These are phyloP conservation scores for Helobdella robusta DNA, from an alignment of 2,888 invertebrate genomes.

Conservation along the genomic window DNA sequence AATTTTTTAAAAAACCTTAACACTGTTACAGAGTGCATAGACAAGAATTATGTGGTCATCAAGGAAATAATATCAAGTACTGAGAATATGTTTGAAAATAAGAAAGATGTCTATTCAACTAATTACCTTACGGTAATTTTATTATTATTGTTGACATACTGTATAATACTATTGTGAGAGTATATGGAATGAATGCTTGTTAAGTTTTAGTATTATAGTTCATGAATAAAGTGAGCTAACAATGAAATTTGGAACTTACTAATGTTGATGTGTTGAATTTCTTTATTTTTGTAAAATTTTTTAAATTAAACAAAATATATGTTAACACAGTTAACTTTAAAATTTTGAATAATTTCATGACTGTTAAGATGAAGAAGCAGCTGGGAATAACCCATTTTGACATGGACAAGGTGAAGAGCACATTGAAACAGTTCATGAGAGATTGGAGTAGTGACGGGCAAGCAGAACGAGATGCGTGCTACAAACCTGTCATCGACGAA, in stretches of 20 bases:
- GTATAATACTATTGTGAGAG: background rate
- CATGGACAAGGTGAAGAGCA: constrained; percentile 77
- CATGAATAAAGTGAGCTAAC: background rate
- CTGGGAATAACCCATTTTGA: constrained; percentile 32
- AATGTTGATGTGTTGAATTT: no score
- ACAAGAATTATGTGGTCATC: constrained; percentile 59
- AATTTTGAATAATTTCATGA: no score
- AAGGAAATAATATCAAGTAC: constrained; percentile 68
- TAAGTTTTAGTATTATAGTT: background rate
- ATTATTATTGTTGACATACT: background rate
- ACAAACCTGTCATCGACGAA: constrained; percentile 77
- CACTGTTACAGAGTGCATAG: constrained; percentile 66
- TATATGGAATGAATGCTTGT: background rate
- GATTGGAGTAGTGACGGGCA: constrained; percentile 86
- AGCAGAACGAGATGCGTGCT: constrained; percentile 73
- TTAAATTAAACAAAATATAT: no score
- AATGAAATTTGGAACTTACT: no score
- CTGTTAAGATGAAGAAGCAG: background rate
- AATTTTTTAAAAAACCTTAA: constrained; percentile 68
- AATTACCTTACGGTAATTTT: constrained; percentile 29
- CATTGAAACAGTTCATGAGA: constrained; percentile 86
- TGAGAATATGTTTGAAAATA: constrained; percentile 75
- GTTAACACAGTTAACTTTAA: no score
- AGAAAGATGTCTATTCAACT: constrained; percentile 36
- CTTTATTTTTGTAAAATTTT: no score